Percentiles rank a stretch among this genome's conserved stretches.
Conservation (phyloP, 2,113 vertebrate species). For the Elephantulus edwardii region DNA sequence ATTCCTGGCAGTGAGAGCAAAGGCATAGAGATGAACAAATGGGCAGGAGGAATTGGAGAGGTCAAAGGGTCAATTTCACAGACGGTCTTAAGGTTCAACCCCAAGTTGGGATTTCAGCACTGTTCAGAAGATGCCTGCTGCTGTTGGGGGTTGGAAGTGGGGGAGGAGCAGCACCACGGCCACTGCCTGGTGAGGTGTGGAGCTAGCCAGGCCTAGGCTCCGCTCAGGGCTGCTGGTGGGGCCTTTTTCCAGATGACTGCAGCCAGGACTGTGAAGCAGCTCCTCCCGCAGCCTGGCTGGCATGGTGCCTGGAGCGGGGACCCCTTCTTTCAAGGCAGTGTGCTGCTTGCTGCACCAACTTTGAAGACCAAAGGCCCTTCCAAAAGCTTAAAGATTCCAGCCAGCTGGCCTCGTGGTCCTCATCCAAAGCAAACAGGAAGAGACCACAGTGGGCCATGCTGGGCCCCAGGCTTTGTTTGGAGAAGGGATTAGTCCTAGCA, state of each 20-base stretch:
- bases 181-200: not conserved
- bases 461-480: constrained; percentile 63
- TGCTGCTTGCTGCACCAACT: not conserved
- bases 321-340: not conserved
- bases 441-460: not conserved
- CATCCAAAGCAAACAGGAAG: constrained; percentile 77
- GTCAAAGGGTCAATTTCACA: not conserved
- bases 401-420: constrained; percentile 41
- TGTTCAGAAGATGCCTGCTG: not conserved
- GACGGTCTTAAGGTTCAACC: not conserved
- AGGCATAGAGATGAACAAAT: not conserved
- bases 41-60: not conserved
- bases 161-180: rapidly evolving
- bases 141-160: not conserved
- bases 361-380: constrained; percentile 21
- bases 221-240: not conserved
- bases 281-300: not conserved
- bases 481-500: not conserved
- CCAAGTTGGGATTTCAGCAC: not conserved
- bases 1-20: no score
- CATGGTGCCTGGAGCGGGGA: not conserved
- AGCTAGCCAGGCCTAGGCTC: not conserved
- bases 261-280: not conserved
- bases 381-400: not conserved
- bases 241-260: not conserved